Percentiles rank a stretch among this genome's conserved stretches.
Evolutionary conservation across 2,113 vertebrate genomes (phyloP).

Genomic region (Geococcyx californianus): DNA sequence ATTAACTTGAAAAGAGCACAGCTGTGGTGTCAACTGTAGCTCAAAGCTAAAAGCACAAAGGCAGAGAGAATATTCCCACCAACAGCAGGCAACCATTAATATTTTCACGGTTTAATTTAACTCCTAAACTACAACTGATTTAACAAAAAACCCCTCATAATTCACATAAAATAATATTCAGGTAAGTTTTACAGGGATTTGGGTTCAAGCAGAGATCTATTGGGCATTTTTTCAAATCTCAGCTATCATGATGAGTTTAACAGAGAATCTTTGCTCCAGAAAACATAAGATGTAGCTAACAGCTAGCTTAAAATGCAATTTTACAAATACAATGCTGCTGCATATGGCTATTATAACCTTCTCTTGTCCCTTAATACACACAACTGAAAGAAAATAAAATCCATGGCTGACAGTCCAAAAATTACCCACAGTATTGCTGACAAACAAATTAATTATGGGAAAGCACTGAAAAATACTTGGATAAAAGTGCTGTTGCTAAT

Average conservation of each 20-base stretch:
- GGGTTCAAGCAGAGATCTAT: neutral
- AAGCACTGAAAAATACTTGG: neutral
- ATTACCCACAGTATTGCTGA: neutral
- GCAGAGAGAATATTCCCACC: neutral
- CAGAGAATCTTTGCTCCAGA: neutral
- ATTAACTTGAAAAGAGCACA: neutral
- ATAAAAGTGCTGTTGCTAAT: neutral
- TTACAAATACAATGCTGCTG: neutral
- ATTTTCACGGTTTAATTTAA: neutral
- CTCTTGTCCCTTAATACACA: neutral
- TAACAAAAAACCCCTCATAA: neutral
- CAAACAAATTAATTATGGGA: neutral
- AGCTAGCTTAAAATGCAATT: neutral
- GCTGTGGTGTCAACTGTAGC: fast-evolving
- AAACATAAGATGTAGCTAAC: neutral
- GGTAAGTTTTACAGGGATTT: neutral
- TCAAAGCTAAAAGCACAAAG: neutral
- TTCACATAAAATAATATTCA: neutral
- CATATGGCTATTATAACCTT: neutral
- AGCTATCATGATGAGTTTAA: neutral
- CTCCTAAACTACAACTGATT: neutral
- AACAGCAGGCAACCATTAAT: neutral
- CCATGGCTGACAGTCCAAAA: neutral
- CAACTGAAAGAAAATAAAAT: neutral
- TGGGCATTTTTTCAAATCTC: neutral